phyloP scores from a whole-genome alignment of 2,797 vertebrate species.

The Leptodactylus fallax region DNA sequence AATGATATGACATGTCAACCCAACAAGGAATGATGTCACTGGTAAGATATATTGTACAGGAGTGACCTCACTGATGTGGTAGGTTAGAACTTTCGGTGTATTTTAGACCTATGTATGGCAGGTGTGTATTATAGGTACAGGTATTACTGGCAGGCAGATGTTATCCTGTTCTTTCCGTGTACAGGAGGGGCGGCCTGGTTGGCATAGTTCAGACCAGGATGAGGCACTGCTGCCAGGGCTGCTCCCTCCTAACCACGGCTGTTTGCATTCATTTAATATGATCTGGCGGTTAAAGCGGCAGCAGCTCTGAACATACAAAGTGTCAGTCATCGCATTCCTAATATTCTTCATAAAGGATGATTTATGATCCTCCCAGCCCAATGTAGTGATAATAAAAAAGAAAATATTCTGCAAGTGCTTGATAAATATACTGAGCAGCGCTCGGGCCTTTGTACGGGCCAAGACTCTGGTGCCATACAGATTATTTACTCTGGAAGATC shows the following conservation, averaged over 20 bases:
- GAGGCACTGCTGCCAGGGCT: conserved; percentile 8
- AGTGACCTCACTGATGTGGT: neutral
- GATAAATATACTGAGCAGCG: conserved; percentile 31
- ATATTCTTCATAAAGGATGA: conserved; percentile 55
- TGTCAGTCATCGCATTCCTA: conserved; percentile 59
- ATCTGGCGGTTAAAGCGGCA: conserved; percentile 52
- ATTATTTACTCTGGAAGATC: conserved; percentile 38
- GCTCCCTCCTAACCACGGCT: conserved; percentile 50
- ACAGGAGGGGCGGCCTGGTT: neutral
- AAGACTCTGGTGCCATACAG: neutral
- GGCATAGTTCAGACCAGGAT: neutral
- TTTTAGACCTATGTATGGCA: neutral
- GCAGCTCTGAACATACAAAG: conserved; percentile 39
- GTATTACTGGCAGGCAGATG: neutral
- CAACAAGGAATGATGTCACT: neutral
- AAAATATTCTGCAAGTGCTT: conserved; percentile 51
- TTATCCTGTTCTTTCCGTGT: neutral
- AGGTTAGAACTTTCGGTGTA: neutral
- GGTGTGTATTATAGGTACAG: neutral
- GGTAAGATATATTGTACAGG: neutral
- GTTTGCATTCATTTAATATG: conserved; percentile 45
- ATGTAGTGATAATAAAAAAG: conserved; percentile 34
- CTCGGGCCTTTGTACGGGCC: neutral
- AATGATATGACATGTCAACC: neutral
- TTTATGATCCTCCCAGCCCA: conserved; percentile 50